Evolutionary conservation across 2,888 invertebrate species (phyloP).

Genomic region (Hipparchia sbordonii): DNA sequence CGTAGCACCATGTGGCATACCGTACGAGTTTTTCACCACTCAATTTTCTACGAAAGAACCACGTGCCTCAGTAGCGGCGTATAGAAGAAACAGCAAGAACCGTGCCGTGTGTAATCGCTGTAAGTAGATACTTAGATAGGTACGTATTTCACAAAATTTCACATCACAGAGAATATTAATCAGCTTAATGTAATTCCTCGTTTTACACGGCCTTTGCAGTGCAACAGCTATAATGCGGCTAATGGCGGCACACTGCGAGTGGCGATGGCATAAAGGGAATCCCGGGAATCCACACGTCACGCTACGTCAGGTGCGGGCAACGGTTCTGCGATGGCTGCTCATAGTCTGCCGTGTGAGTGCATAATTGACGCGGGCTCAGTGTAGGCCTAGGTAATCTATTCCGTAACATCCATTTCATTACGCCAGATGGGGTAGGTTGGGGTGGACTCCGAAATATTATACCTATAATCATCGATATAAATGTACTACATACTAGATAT

Average conservation of each 20-base stretch:
- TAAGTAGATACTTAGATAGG: no score
- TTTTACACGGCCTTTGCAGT: constrained; percentile 18
- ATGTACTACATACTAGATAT: background rate
- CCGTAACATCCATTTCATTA: constrained; percentile 34
- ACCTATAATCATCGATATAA: constrained; percentile 18
- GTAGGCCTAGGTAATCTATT: constrained; percentile 33
- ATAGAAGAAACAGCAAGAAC: no score
- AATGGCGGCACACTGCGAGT: constrained; percentile 35
- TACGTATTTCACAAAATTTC: background rate
- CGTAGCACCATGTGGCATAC: no score
- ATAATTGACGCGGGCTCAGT: constrained; percentile 56
- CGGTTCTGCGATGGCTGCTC: constrained; percentile 63
- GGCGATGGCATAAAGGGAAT: constrained; percentile 62
- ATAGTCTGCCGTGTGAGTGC: constrained; percentile 63
- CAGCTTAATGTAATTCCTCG: constrained; percentile 30
- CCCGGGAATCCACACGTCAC: constrained; percentile 63
- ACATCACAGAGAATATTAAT: constrained; percentile 21
- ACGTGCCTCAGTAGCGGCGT: no score
- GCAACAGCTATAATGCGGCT: constrained; percentile 31
- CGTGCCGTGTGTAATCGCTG: no score
- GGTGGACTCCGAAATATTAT: constrained; percentile 24
- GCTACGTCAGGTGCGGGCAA: constrained; percentile 61
- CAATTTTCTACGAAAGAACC: no score
- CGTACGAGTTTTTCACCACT: no score
- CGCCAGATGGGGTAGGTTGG: background rate